Evolutionary conservation across 1,140 invertebrate species (phyloP).

Genomic region (Drosophila simulans): DNA sequence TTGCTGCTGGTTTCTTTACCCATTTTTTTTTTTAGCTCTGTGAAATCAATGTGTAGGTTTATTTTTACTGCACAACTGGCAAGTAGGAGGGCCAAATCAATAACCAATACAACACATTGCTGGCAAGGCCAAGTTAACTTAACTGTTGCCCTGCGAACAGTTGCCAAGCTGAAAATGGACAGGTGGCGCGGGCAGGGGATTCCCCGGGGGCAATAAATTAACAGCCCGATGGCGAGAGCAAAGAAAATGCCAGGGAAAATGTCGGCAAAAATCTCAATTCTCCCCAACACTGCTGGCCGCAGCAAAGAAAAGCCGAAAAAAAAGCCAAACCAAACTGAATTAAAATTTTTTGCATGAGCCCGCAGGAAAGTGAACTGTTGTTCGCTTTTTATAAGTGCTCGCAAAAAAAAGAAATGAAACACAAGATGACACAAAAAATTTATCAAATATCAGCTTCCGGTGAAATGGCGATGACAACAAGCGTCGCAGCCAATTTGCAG

Average conservation of each 20-base stretch:
- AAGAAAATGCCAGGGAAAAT: neutral
- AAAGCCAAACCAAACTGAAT: slow-evolving; percentile 55
- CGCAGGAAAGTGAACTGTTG: neutral
- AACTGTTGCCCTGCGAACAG: slow-evolving; percentile 30
- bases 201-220: slow-evolving; percentile 43
- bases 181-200: neutral
- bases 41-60: neutral
- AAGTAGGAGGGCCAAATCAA: slow-evolving; percentile 23
- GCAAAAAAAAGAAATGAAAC: slow-evolving; percentile 35
- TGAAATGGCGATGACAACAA: slow-evolving; percentile 22
- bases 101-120: slow-evolving; percentile 39
- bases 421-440: slow-evolving; percentile 65
- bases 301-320: slow-evolving; percentile 8
- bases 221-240: neutral
- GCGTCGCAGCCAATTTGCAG: slow-evolving; percentile 50
- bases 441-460: slow-evolving; percentile 76
- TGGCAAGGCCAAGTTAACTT: slow-evolving; percentile 15
- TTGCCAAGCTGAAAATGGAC: slow-evolving; percentile 14
- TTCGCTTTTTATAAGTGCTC: slow-evolving; percentile 16
- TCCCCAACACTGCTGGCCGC: neutral
- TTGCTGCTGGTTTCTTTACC: neutral
- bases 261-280: neutral
- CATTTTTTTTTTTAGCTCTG: neutral
- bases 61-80: neutral
- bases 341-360: slow-evolving; percentile 45